Evolutionary conservation across 2,797 vertebrate species (phyloP).

Genomic region (Varecia variegata): DNA sequence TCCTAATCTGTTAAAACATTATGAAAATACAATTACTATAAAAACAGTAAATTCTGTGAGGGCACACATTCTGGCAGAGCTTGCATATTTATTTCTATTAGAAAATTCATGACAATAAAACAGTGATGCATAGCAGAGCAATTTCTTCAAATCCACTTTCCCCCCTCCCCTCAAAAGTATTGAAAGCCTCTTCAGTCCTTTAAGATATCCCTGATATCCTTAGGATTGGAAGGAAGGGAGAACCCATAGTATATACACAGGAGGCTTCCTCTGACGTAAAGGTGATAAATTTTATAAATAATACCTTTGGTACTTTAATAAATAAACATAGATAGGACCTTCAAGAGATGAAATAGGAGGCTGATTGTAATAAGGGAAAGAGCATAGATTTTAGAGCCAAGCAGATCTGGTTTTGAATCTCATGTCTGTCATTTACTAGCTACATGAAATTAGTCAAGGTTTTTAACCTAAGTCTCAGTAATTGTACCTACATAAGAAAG

Average conservation of each 20-base stretch:
- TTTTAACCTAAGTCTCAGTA: neutral
- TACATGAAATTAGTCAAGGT: neutral
- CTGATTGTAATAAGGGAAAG: neutral
- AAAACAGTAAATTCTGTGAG: neutral
- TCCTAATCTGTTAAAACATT: neutral
- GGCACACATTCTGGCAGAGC: neutral
- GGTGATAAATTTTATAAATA: conserved; percentile 8
- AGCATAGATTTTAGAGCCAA: neutral
- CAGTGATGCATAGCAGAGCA: neutral
- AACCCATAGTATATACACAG: neutral
- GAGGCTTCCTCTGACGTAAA: neutral
- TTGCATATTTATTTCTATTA: neutral
- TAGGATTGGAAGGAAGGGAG: neutral
- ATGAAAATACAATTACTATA: neutral
- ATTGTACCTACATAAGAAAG: neutral
- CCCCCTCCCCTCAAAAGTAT: accelerated
- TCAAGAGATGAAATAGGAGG: neutral
- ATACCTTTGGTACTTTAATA: neutral
- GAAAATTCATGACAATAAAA: neutral
- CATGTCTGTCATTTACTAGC: neutral
- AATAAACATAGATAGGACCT: neutral
- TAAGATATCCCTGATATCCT: neutral
- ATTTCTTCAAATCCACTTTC: neutral
- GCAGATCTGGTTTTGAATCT: neutral
- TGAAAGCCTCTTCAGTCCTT: neutral